phyloP scores from a whole-genome alignment of 2,797 vertebrate genomes.

The Sebastes itinus region DNA sequence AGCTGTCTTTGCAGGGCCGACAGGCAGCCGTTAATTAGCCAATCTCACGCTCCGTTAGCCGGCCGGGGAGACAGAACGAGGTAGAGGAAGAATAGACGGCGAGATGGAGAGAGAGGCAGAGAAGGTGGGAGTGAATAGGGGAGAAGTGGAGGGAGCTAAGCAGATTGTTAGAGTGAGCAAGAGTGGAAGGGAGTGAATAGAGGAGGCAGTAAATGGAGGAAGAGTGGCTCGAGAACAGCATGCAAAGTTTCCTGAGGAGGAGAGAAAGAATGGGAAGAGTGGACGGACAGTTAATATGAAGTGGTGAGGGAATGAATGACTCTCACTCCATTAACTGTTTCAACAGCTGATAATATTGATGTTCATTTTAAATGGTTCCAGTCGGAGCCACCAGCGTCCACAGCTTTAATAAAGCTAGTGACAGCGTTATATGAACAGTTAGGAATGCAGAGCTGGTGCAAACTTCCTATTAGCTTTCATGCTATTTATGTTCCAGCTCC shows the following conservation, averaged over 20 bases:
- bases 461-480: neutral
- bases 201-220: conserved; percentile 52
- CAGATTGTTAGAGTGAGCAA: conserved; percentile 65
- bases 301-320: conserved; percentile 6
- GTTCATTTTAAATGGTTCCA: neutral
- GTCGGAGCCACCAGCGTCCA: neutral
- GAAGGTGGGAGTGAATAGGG: conserved; percentile 47
- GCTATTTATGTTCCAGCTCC: neutral
- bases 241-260: conserved; percentile 53
- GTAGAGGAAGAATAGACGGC: conserved; percentile 60
- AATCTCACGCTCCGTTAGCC: conserved; percentile 81
- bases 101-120: conserved; percentile 34
- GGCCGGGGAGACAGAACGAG: conserved; percentile 65
- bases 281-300: conserved; percentile 11
- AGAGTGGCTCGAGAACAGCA: conserved; percentile 52
- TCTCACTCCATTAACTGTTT: conserved; percentile 40
- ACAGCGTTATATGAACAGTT: neutral
- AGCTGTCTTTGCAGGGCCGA: conserved; percentile 78
- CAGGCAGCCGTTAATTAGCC: conserved; percentile 82
- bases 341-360: neutral
- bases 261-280: conserved; percentile 18
- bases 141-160: conserved; percentile 45
- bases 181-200: conserved; percentile 65
- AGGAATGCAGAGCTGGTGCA: neutral
- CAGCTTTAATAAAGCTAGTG: neutral